These are phyloP conservation scores for Nephotettix cincticeps DNA, from an alignment of 1,140 invertebrate genomes.

Conservation along the genomic window DNA sequence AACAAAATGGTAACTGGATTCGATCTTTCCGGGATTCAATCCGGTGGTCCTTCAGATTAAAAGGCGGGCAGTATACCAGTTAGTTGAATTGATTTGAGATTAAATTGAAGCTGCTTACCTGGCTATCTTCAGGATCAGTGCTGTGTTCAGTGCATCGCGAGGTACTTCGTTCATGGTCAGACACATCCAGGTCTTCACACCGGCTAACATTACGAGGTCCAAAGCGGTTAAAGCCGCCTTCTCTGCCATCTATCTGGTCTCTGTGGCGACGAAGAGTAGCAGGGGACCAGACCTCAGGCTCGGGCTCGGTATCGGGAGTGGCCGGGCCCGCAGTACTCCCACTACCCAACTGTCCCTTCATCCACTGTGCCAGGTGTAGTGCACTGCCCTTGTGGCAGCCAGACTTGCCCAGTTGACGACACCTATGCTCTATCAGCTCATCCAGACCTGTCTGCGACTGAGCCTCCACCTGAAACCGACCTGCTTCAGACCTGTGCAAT, in stretches of 20 bases:
- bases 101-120: too few species aligned
- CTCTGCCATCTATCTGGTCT: conserved; percentile 54
- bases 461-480: not conserved
- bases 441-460: conserved; percentile 42
- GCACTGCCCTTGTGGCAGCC: conserved; percentile 58
- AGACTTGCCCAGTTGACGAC: conserved; percentile 57
- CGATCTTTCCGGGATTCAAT: too few species aligned
- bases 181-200: conserved; percentile 48
- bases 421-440: conserved; percentile 59
- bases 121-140: conserved; percentile 61
- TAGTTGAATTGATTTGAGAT: too few species aligned
- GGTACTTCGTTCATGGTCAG: conserved; percentile 57
- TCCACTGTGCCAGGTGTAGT: conserved; percentile 70
- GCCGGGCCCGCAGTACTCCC: conserved; percentile 51
- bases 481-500: too few species aligned
- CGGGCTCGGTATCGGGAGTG: conserved; percentile 50
- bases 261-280: conserved; percentile 63
- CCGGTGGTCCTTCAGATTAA: too few species aligned
- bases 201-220: conserved; percentile 45
- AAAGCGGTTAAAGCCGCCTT: not conserved
- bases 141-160: conserved; percentile 44
- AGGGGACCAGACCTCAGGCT: conserved; percentile 64
- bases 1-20: too few species aligned
- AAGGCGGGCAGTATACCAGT: too few species aligned
- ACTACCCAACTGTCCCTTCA: conserved; percentile 58